Percentiles rank a stretch among this genome's conserved stretches.
phyloP scores from a whole-genome alignment of 2,797 vertebrate genomes.

The Hoplostethus atlanticus region DNA sequence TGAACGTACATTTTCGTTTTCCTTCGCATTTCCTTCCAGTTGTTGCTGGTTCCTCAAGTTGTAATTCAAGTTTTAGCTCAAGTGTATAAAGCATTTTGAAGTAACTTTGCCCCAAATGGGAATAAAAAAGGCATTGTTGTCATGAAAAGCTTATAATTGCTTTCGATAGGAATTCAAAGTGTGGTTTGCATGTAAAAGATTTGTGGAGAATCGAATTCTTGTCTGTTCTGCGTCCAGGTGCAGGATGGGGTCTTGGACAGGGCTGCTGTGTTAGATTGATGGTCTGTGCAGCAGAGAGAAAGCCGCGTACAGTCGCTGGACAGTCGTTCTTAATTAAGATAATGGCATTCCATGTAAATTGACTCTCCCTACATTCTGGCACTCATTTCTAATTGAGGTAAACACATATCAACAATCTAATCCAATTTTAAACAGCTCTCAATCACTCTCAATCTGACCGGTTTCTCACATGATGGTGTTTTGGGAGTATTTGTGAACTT shows the following conservation, averaged over 20 bases:
- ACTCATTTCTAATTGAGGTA: slow-evolving; percentile 25
- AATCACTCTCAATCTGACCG: slow-evolving; percentile 1
- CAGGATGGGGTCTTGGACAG: background rate
- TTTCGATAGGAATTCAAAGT: slow-evolving; percentile 16
- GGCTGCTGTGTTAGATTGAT: slow-evolving; percentile 20
- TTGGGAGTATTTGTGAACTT: slow-evolving; percentile 4
- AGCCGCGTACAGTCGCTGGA: slow-evolving; percentile 30
- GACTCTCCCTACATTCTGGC: slow-evolving; percentile 42
- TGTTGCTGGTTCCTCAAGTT: accelerated
- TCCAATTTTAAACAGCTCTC: slow-evolving; percentile 17
- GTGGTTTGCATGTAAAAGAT: background rate
- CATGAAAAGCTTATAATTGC: background rate
- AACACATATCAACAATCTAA: slow-evolving; percentile 33
- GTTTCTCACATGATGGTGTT: slow-evolving; percentile 2
- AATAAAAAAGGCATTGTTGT: slow-evolving; percentile 21
- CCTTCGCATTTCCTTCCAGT: background rate
- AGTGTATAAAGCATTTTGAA: background rate
- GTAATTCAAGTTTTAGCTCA: background rate
- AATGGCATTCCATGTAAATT: slow-evolving; percentile 40
- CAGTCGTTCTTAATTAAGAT: slow-evolving; percentile 46
- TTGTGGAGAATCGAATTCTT: slow-evolving; percentile 14
- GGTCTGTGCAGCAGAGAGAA: background rate
- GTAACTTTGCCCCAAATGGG: slow-evolving; percentile 4
- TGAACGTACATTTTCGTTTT: background rate
- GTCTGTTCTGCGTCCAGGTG: slow-evolving; percentile 24